Evolutionary conservation across 2,797 vertebrate species (phyloP), one percentile per base, ranked within the genome.

Genomic region (Petrocephalus sullivani): DNA sequence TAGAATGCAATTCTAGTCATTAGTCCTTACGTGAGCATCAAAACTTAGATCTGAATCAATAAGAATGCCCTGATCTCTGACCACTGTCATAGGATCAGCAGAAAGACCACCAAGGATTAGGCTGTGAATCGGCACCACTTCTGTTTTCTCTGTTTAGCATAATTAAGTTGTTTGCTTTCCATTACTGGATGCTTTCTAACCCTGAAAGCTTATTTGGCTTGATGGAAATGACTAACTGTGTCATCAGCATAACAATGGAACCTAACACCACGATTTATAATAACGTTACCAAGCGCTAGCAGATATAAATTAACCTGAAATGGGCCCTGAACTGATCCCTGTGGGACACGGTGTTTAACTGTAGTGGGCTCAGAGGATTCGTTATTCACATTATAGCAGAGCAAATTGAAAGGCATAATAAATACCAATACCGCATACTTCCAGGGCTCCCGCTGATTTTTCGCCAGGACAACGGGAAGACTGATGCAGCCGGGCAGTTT

Each of bases 391-490:
- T 9, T 53, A 2, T 51, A 83, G 78, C n/a, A n/a, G n/a, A 83
- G 49, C 6, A 53, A 83, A 49, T 49, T n/a, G 64, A 71, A 71
- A 71, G 64, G 14, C 64, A 37, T 33, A 4, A 2, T 71, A 71
- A 71, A 71, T 75, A 19, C 49, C 56, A 28, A 87, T 89, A 14
- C 54, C n/a, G 33, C 54, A 23, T 23, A 46, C n/a, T 61, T n/a
- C 14, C 91, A 99, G 98, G 98, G 64, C 93, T 99, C 54, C 98
- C 98, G 0, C 92, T 99, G 90, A 98, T 99, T 91, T 99, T 99
- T 94, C 97, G 98, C 86, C 98, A 99, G 93, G 98, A 99, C 93
- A 99, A 99, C 49, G 95, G 95, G 0, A 99, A 97, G 94, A 93
- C 94, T 0, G 98, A 99, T 51, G 97, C 97, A 0, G 97, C 97